phyloP scores from a whole-genome alignment of 2,888 invertebrate genomes.

The Drosophila phalerata region DNA sequence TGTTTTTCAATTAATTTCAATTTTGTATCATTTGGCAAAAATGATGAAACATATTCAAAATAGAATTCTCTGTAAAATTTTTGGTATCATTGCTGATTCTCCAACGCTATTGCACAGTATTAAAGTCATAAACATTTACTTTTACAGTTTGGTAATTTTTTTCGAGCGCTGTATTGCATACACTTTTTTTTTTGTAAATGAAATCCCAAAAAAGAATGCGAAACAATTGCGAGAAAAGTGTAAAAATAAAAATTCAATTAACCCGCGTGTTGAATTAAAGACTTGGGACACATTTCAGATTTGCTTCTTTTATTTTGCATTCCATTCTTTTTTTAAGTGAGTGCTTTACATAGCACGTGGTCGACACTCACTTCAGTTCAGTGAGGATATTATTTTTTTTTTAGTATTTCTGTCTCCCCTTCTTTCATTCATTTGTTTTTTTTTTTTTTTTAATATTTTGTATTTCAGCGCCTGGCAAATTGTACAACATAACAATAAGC shows the following conservation, averaged over 20 bases:
- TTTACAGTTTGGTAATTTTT: conserved; percentile 13
- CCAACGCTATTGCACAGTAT: background rate
- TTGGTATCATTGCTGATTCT: background rate
- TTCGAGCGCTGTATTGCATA: background rate
- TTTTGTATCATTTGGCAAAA: too few relatives aligned
- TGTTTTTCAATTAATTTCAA: too few relatives aligned
- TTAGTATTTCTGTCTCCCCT: conserved; percentile 22
- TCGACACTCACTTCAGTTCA: conserved; percentile 34
- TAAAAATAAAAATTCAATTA: conserved; percentile 64
- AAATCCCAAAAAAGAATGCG: conserved; percentile 5
- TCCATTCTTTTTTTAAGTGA: conserved; percentile 27
- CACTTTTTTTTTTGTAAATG: conserved; percentile 5
- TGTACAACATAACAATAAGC: conserved; percentile 65
- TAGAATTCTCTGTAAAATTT: too few relatives aligned
- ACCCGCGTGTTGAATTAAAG: conserved; percentile 54
- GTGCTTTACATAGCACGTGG: conserved; percentile 32
- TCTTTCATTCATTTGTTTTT: conserved; percentile 16
- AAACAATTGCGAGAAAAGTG: conserved; percentile 53
- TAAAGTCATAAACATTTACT: conserved; percentile 22
- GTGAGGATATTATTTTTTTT: conserved; percentile 25
- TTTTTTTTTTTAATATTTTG: conserved; percentile 19
- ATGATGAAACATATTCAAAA: too few relatives aligned
- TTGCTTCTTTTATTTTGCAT: conserved; percentile 23
- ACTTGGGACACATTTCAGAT: conserved; percentile 60
- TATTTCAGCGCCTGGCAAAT: conserved; percentile 52